A percentile compares a stretch with the other conserved stretches of the same genome.
Conservation (phyloP, 2,888 invertebrate genomes). For the Tenthredo distinguenda region DNA sequence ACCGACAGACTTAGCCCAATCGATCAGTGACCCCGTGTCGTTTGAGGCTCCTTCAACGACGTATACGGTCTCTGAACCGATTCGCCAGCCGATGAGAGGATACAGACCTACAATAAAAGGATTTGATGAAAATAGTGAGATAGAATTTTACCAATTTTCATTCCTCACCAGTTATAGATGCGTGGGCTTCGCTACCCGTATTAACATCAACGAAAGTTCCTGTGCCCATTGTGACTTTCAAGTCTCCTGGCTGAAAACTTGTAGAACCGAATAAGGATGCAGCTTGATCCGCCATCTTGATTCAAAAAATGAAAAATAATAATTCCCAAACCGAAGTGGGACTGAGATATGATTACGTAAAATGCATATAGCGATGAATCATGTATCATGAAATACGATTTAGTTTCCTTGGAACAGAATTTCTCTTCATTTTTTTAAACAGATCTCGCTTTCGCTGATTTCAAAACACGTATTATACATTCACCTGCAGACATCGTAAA, state of each 20-base stretch:
- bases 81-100: constrained; percentile 94
- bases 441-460: background rate
- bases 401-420: background rate
- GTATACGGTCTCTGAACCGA: constrained; percentile 83
- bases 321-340: constrained; percentile 44
- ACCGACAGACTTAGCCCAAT: constrained; percentile 90
- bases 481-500: constrained; percentile 6
- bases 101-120: constrained; percentile 84
- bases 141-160: background rate
- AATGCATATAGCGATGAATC: background rate
- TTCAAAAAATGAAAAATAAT: constrained; percentile 54
- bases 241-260: constrained; percentile 87
- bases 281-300: constrained; percentile 92
- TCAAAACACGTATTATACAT: background rate
- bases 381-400: background rate
- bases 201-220: constrained; percentile 94
- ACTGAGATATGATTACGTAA: background rate
- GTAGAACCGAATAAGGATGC: constrained; percentile 94
- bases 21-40: constrained; percentile 92
- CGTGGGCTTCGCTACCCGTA: constrained; percentile 87
- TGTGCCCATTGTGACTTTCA: constrained; percentile 95
- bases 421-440: background rate
- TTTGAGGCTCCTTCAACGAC: constrained; percentile 92
- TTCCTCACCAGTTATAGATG: constrained; percentile 85
- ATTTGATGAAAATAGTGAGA: background rate